A percentile compares a stretch with the other conserved stretches of the same genome.
These are phyloP conservation scores for Ia io DNA, from an alignment of 2,113 vertebrate genomes.

Conservation along the genomic window DNA sequence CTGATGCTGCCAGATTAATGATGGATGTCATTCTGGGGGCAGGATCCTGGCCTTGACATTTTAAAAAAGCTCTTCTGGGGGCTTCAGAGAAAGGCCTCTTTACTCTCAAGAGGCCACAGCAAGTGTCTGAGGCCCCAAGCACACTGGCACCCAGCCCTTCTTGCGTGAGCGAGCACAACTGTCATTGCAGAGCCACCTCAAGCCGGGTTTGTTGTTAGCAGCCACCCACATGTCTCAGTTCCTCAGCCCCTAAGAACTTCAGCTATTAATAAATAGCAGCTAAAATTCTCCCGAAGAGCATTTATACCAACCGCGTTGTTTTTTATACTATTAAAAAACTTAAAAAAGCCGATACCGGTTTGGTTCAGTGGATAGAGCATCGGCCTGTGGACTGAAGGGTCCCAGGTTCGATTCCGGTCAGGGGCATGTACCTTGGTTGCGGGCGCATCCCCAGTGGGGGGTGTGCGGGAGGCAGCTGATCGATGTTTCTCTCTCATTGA, in stretches of 20 bases:
- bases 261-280: conserved; percentile 4
- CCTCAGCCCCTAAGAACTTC: not conserved
- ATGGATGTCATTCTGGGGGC: not conserved
- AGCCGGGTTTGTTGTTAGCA: too few relatives aligned
- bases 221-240: not conserved
- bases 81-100: not conserved
- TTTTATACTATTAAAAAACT: not conserved
- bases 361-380: too few relatives aligned
- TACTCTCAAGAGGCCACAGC: not conserved
- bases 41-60: not conserved
- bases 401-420: too few relatives aligned
- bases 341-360: not conserved
- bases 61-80: not conserved
- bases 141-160: not conserved
- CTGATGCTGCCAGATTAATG: fast-evolving
- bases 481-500: too few relatives aligned
- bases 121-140: not conserved
- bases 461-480: too few relatives aligned
- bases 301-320: conserved; percentile 9
- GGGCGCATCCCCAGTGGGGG: too few relatives aligned
- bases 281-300: not conserved
- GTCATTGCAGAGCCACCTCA: not conserved
- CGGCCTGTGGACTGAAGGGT: too few relatives aligned
- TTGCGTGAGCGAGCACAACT: fast-evolving
- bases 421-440: too few relatives aligned